Conservation (phyloP, 2,113 vertebrate species). For the Pachyramphus minor region DNA sequence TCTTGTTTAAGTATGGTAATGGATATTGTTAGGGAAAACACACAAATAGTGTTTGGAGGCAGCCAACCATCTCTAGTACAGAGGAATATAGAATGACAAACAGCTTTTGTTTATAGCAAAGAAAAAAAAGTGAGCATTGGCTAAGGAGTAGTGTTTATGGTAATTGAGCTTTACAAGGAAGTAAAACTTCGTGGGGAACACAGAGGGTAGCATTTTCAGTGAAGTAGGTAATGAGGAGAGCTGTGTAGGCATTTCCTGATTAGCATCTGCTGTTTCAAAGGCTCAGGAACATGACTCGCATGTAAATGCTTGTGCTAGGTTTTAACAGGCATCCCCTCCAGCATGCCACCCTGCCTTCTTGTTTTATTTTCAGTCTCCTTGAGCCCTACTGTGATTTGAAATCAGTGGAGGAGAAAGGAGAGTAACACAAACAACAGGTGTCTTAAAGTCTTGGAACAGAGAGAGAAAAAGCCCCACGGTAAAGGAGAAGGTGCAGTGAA, state of each 20-base stretch:
- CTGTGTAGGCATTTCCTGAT: constrained; percentile 36
- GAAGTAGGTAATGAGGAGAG: constrained; percentile 20
- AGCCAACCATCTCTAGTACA: background rate
- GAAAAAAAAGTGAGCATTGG: background rate
- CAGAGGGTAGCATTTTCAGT: background rate
- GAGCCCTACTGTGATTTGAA: constrained; percentile 29
- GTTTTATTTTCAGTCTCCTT: constrained; percentile 30
- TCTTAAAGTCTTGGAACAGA: background rate
- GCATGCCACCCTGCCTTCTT: background rate
- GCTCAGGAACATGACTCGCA: background rate
- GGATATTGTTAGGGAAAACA: background rate
- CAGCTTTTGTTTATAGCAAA: constrained; percentile 24
- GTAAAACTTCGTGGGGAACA: background rate
- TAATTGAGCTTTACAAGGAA: constrained; percentile 29
- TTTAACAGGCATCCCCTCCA: constrained; percentile 16
- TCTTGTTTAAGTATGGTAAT: background rate
- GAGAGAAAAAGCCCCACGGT: background rate
- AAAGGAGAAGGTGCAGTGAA: background rate
- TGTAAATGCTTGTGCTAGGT: background rate
- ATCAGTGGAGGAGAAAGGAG: constrained; percentile 25
- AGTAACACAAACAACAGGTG: constrained; percentile 34
- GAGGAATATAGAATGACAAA: background rate
- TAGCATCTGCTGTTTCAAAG: constrained; percentile 34
- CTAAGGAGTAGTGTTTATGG: constrained; percentile 39
- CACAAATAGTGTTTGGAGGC: background rate